Base-by-base conservation (phyloP, 1,140 invertebrate genomes). In the Calliopsis andreniformis region DNA sequence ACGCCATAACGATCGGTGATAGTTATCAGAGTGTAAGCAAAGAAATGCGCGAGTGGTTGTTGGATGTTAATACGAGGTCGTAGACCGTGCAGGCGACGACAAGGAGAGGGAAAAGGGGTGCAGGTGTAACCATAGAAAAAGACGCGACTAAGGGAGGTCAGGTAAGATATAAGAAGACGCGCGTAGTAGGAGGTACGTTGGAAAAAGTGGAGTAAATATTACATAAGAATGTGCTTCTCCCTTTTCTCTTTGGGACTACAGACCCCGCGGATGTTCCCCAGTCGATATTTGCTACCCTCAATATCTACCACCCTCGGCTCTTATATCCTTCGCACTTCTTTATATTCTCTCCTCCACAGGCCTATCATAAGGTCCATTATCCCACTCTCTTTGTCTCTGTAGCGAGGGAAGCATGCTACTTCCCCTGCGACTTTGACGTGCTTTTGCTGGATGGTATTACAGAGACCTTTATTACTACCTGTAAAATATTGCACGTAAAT, bases 221-320 rank as follows among this genome's bases (percentile, higher is more conserved):
- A 88, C 87, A 88, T 89, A 87, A 89, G 87, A 89, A 85, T 87
- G 83, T 75, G 79, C 76, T 67, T 76, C 80, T 87, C 80, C 78
- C 79, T 87, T 84, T 88, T 86, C 85, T 87, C 82, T 85, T 79
- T 82, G 42, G 66, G n/a, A n/a, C 64, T 75, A 47, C 61, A 58
- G 69, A 87, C 71, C 79, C 78, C 70, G 62, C 69, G 71, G 76
- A 87, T 86, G 85, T 87, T 81, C 82, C 85, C 80, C 56, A 88
- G 87, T 86, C 87, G 87, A 89, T 87, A 89, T 89, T 87, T 85
- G 86, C 79, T 86, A 80, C 86, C 85, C 87, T 80, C 86, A 81
- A 88, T 79, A 88, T 69, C 49, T 58, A 63, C 66, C 55, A 61
- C 63, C 64, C 80, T 71, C 30, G 51, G 20, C 39, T 25, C 35